phyloP scores from a whole-genome alignment of 2,888 invertebrate genomes.

The Rhopalosiphum nymphaeae region DNA sequence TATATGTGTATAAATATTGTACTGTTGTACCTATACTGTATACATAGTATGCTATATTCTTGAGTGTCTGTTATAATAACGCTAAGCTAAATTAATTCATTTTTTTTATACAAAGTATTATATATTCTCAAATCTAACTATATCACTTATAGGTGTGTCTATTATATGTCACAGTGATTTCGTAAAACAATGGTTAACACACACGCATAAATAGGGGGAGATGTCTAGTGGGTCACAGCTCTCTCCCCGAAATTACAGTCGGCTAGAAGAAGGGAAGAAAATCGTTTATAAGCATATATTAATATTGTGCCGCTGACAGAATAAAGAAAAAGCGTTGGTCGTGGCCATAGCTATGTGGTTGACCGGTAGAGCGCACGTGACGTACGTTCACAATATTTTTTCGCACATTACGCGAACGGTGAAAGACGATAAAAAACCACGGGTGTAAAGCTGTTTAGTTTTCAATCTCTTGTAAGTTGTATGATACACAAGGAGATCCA shows the following conservation, averaged over 20 bases:
- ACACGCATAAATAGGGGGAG: neutral
- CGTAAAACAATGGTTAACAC: neutral
- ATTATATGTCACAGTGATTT: neutral
- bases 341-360: neutral
- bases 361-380: constrained; percentile 41
- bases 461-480: neutral
- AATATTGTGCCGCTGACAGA: no score
- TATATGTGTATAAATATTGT: neutral
- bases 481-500: neutral
- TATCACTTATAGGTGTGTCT: neutral
- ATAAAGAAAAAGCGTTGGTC: neutral
- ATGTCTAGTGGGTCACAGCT: neutral
- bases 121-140: neutral
- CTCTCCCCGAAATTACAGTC: neutral
- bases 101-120: neutral
- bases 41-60: neutral
- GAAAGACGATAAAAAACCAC: neutral
- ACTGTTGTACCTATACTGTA: neutral
- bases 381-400: neutral
- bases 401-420: no score
- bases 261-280: neutral
- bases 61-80: neutral
- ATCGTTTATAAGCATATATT: neutral
- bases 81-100: neutral
- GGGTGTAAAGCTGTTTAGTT: neutral